phyloP scores from a whole-genome alignment of 2,113 vertebrate genomes.

The Corythornis cristatus region DNA sequence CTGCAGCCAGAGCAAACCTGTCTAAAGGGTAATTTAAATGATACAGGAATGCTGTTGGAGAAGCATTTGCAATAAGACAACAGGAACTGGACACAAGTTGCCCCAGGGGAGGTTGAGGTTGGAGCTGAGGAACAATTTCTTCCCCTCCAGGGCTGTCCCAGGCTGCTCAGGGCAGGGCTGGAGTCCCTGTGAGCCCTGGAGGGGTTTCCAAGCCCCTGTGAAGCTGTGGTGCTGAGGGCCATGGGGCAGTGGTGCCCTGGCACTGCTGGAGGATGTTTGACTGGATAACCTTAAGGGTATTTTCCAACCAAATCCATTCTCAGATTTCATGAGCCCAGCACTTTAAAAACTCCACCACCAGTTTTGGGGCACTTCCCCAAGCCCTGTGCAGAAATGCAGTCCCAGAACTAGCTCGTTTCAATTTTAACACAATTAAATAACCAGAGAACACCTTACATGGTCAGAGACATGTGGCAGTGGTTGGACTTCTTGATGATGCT shows the following conservation, averaged over 20 bases:
- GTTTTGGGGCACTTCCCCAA: background rate
- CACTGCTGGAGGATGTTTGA: background rate
- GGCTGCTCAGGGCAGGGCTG: background rate
- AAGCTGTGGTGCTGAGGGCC: background rate
- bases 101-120: background rate
- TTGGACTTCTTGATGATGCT: fast-evolving
- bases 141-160: background rate
- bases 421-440: background rate
- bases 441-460: fast-evolving
- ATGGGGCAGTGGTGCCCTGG: background rate
- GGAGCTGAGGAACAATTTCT: background rate
- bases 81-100: background rate
- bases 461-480: fast-evolving
- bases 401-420: fast-evolving
- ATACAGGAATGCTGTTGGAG: background rate
- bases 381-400: fast-evolving
- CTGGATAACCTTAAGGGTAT: background rate
- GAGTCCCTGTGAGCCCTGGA: background rate
- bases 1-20: background rate
- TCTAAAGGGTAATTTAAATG: background rate
- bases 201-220: background rate
- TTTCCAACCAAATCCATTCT: background rate
- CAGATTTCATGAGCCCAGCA: background rate
- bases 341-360: fast-evolving
- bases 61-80: background rate